A percentile compares a stretch with the other conserved stretches of the same genome.
phyloP scores from a whole-genome alignment of 1,140 invertebrate genomes.

The Mylabris phalerata region DNA sequence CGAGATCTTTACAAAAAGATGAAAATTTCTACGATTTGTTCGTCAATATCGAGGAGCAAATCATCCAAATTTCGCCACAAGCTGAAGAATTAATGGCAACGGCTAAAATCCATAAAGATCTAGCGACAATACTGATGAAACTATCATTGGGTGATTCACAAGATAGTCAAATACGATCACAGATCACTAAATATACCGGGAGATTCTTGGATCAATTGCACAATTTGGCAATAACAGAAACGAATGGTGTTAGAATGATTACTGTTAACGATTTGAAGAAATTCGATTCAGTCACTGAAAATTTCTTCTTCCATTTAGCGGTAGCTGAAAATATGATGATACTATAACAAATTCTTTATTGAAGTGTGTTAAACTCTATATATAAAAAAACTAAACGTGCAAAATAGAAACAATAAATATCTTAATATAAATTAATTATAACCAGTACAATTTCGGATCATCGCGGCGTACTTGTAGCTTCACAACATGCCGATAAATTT shows the following conservation, averaged over 20 bases:
- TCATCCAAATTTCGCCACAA: slow-evolving; percentile 19
- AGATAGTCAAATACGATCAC: slow-evolving; percentile 4
- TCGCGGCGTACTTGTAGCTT: slow-evolving; percentile 62
- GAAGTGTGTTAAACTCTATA: not conserved
- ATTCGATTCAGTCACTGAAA: slow-evolving; percentile 13
- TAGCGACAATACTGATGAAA: slow-evolving; percentile 13
- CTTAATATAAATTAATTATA: slow-evolving; percentile 33
- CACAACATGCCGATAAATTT: slow-evolving; percentile 73
- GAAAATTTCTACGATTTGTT: slow-evolving; percentile 23
- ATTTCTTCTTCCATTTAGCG: slow-evolving; percentile 26
- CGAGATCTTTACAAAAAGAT: slow-evolving; percentile 8
- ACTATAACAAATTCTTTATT: slow-evolving; percentile 11
- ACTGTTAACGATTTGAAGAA: slow-evolving; percentile 22
- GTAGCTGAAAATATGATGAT: slow-evolving; percentile 30
- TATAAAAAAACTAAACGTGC: not conserved
- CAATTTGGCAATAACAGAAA: slow-evolving; percentile 25
- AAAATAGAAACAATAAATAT: slow-evolving; percentile 1
- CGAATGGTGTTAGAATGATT: slow-evolving; percentile 40
- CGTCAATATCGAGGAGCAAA: slow-evolving; percentile 13
- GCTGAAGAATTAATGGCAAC: slow-evolving; percentile 22
- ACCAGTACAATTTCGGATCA: slow-evolving; percentile 62
- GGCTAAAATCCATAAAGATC: slow-evolving; percentile 25
- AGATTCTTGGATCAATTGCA: slow-evolving; percentile 16
- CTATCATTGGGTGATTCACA: slow-evolving; percentile 2
- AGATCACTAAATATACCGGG: slow-evolving; percentile 14